phyloP scores from a whole-genome alignment of 2,888 invertebrate species.

The Erynnis tages region DNA sequence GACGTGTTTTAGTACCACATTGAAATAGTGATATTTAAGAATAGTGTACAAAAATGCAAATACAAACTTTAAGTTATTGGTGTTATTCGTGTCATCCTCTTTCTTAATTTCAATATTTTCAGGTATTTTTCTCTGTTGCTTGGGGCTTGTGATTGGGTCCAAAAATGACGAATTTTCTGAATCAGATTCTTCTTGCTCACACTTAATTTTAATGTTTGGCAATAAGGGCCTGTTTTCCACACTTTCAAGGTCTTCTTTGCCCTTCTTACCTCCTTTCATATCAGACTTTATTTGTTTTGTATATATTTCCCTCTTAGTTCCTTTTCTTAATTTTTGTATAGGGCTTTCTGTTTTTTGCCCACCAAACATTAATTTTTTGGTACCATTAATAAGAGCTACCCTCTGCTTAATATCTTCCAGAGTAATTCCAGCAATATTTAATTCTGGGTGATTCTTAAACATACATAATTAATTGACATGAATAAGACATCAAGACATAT shows the following conservation, averaged over 20 bases:
- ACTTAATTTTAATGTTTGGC: constrained; percentile 70
- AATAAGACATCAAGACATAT: neutral
- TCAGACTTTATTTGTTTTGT: constrained; percentile 49
- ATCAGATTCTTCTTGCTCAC: constrained; percentile 68
- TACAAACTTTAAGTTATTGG: constrained; percentile 54
- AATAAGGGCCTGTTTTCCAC: constrained; percentile 60
- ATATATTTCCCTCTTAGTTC: constrained; percentile 56
- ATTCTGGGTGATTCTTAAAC: constrained; percentile 85
- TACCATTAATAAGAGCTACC: constrained; percentile 56
- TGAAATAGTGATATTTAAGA: neutral
- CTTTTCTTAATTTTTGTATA: constrained; percentile 56
- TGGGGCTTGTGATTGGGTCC: constrained; percentile 69
- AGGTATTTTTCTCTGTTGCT: constrained; percentile 58
- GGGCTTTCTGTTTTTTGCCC: constrained; percentile 59
- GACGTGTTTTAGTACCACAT: neutral
- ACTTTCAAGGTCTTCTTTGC: constrained; percentile 61
- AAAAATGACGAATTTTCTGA: constrained; percentile 76
- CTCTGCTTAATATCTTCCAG: constrained; percentile 82
- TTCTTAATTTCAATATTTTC: constrained; percentile 64
- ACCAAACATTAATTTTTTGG: constrained; percentile 74
- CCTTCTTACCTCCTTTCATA: constrained; percentile 50
- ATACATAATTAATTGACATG: neutral
- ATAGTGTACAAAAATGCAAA: constrained; percentile 14
- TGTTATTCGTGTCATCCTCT: constrained; percentile 59
- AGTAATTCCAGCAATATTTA: constrained; percentile 88